These are phyloP conservation scores for Pseudeuparius sepicola DNA, from an alignment of 2,888 invertebrate genomes.

Conservation along the genomic window DNA sequence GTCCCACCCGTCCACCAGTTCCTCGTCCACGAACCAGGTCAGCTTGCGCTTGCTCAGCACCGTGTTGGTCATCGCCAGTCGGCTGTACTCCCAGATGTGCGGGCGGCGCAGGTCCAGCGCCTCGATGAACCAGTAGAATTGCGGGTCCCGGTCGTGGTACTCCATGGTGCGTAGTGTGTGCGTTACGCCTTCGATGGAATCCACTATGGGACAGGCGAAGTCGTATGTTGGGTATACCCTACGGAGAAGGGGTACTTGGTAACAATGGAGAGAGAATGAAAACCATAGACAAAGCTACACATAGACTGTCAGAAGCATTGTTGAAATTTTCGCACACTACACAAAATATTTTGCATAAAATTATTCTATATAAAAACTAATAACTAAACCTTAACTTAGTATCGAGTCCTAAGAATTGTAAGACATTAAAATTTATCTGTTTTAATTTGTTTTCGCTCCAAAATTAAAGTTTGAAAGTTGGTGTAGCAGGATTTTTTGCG, in stretches of 20 bases:
- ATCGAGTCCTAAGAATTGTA: no score
- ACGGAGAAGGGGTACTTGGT: slow-evolving; percentile 17
- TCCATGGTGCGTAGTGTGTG: slow-evolving; percentile 97
- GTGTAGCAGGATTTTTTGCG: no score
- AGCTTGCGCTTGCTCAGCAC: slow-evolving; percentile 95
- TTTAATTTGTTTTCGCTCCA: no score
- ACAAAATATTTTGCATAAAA: no score
- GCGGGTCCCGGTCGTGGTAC: slow-evolving; percentile 95
- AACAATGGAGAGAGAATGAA: no score
- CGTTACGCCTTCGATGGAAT: slow-evolving; percentile 93
- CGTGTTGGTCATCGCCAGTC: slow-evolving; percentile 96
- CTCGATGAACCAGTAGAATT: slow-evolving; percentile 96
- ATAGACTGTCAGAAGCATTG: no score
- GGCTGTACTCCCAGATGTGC: slow-evolving; percentile 91
- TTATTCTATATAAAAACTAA: no score
- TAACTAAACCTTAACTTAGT: no score
- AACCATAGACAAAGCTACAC: no score
- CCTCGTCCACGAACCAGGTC: slow-evolving; percentile 95
- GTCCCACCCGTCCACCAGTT: slow-evolving; percentile 96
- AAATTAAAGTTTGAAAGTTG: no score
- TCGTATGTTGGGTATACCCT: slow-evolving; percentile 99
- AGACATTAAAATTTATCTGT: no score
- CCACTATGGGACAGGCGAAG: slow-evolving; percentile 99
- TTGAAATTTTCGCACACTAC: no score
- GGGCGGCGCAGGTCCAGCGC: slow-evolving; percentile 79